phyloP scores from a whole-genome alignment of 2,888 invertebrate species.

The Hypercompe scribonia region DNA sequence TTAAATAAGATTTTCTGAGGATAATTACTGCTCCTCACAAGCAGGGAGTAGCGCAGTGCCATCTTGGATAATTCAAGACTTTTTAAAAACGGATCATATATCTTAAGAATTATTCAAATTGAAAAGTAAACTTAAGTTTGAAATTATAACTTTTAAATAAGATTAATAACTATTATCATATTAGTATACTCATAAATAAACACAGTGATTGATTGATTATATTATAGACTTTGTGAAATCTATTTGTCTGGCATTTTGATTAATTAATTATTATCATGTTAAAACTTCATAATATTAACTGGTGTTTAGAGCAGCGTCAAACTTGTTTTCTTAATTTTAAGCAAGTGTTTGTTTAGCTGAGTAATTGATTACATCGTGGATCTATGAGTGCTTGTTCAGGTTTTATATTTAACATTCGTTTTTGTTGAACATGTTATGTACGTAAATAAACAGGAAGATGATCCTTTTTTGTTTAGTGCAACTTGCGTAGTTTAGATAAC shows the following conservation, averaged over 20 bases:
- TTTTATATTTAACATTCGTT: slow-evolving; percentile 6
- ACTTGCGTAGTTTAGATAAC: slow-evolving; percentile 3
- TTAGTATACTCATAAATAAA: not conserved
- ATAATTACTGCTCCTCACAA: not conserved
- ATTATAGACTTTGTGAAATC: not conserved
- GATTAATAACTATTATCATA: not conserved
- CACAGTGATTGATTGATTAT: not conserved
- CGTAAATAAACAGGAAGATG: slow-evolving; percentile 8
- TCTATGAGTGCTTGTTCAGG: not conserved
- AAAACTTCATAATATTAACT: not conserved
- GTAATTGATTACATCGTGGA: not conserved
- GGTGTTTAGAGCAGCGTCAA: not conserved
- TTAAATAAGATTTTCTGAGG: not conserved
- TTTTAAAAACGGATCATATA: not conserved
- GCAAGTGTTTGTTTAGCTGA: not conserved
- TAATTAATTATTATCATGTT: not conserved
- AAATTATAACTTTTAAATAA: not conserved
- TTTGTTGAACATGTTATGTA: slow-evolving; percentile 2
- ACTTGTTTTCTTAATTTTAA: slow-evolving; percentile 1
- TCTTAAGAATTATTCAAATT: not conserved
- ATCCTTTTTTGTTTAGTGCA: slow-evolving; percentile 2
- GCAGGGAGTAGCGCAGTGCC: not conserved
- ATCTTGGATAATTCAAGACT: not conserved
- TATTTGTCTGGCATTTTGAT: not conserved
- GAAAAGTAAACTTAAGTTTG: not conserved